phyloP scores from a whole-genome alignment of 2,888 invertebrate genomes.

The Nemotelus pantherinus region DNA sequence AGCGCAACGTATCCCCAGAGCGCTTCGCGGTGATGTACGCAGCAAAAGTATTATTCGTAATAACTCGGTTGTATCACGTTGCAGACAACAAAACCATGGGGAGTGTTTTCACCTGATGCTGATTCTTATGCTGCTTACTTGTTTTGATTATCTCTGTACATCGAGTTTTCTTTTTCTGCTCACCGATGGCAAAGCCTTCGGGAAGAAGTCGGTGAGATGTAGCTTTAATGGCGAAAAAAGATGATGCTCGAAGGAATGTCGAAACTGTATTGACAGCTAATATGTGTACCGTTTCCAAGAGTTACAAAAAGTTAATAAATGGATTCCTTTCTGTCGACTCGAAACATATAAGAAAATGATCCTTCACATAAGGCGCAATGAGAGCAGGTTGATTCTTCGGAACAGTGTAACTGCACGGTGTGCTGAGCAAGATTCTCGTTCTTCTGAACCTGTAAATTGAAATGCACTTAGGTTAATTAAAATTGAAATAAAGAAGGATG shows the following conservation, averaged over 20 bases:
- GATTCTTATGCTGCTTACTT: not conserved
- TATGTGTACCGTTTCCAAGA: too few relatives aligned
- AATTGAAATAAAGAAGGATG: constrained; percentile 17
- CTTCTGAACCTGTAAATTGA: constrained; percentile 34
- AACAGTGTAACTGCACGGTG: too few relatives aligned
- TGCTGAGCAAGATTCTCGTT: not conserved
- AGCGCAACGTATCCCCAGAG: too few relatives aligned
- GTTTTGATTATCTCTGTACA: not conserved
- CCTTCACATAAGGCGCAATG: too few relatives aligned
- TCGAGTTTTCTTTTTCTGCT: constrained; percentile 1
- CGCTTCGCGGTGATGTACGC: not conserved
- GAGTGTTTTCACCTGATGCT: constrained; percentile 17
- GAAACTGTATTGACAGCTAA: too few relatives aligned
- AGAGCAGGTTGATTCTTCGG: too few relatives aligned
- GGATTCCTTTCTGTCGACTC: too few relatives aligned
- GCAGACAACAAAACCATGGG: constrained; percentile 6
- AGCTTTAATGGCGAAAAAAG: too few relatives aligned
- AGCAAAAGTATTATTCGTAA: not conserved
- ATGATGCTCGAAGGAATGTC: too few relatives aligned
- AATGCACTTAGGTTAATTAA: constrained; percentile 43
- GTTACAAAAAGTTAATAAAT: too few relatives aligned
- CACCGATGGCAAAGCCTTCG: not conserved
- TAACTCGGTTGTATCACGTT: constrained; percentile 14
- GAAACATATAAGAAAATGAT: too few relatives aligned
- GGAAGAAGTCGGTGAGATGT: too few relatives aligned